Conservation (phyloP, 2,797 vertebrate species). For the Petrocephalus sullivani region DNA sequence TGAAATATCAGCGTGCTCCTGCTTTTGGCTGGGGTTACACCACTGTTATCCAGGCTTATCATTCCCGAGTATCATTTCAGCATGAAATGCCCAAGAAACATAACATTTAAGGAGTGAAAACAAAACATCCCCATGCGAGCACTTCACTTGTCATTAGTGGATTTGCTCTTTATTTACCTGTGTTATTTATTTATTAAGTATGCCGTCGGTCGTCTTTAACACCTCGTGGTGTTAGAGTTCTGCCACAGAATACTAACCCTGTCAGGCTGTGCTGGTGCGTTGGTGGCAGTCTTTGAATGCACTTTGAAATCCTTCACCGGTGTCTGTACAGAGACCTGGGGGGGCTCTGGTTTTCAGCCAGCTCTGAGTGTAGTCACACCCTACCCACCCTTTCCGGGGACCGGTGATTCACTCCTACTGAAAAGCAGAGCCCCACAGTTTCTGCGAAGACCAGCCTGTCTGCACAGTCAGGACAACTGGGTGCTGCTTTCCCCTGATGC, state of each 20-base stretch:
- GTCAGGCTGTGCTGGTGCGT: background rate
- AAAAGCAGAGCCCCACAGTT: background rate
- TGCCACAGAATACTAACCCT: background rate
- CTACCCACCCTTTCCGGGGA: background rate
- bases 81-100: too few species aligned
- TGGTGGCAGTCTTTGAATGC: background rate
- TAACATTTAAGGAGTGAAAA: too few species aligned
- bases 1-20: background rate
- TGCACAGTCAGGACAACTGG: background rate
- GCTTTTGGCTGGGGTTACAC: background rate
- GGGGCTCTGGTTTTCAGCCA: background rate
- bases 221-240: background rate
- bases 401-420: background rate
- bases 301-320: slow-evolving; percentile 1
- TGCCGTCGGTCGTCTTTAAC: background rate
- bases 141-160: background rate
- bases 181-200: slow-evolving; percentile 1
- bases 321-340: background rate
- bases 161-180: background rate
- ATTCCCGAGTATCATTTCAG: background rate
- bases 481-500: background rate
- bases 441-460: background rate
- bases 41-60: background rate
- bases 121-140: background rate
- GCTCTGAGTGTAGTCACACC: background rate